Evolutionary conservation across 2,797 vertebrate genomes (phyloP).

Genomic region (Kryptopterus vitreolus): DNA sequence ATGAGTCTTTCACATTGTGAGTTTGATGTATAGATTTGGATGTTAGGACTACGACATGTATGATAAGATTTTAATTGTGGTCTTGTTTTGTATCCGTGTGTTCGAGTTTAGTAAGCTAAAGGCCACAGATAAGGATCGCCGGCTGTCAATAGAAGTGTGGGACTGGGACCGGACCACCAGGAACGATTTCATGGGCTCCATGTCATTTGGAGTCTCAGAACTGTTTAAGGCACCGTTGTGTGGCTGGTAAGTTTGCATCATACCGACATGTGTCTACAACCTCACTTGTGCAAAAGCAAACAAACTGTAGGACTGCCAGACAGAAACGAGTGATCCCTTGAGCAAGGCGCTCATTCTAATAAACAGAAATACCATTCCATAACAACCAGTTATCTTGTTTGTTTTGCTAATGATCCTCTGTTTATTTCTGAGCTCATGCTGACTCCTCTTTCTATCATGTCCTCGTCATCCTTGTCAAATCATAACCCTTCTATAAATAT

Average conservation of each 20-base stretch:
- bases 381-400: neutral
- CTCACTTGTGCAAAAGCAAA: neutral
- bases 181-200: slow-evolving; percentile 99
- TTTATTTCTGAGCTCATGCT: neutral
- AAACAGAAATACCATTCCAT: neutral
- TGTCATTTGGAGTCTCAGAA: slow-evolving; percentile 97
- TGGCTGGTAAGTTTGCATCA: slow-evolving; percentile 82
- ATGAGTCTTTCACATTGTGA: slow-evolving; percentile 94
- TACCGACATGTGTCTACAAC: neutral
- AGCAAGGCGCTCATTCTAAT: neutral
- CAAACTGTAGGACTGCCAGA: neutral
- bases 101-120: slow-evolving; percentile 85
- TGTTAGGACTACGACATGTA: neutral
- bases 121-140: slow-evolving; percentile 89
- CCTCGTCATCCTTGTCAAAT: too few relatives aligned
- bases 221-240: slow-evolving; percentile 88
- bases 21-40: slow-evolving; percentile 58
- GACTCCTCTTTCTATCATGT: neutral
- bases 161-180: slow-evolving; percentile 96
- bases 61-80: neutral
- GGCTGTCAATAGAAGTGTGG: slow-evolving; percentile 95
- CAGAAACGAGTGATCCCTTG: neutral
- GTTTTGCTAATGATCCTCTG: neutral
- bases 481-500: too few relatives aligned
- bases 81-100: neutral